A percentile compares a stretch with the other conserved stretches of the same genome.
Evolutionary conservation across 2,888 invertebrate genomes (phyloP).

Genomic region (Orgyia antiqua): DNA sequence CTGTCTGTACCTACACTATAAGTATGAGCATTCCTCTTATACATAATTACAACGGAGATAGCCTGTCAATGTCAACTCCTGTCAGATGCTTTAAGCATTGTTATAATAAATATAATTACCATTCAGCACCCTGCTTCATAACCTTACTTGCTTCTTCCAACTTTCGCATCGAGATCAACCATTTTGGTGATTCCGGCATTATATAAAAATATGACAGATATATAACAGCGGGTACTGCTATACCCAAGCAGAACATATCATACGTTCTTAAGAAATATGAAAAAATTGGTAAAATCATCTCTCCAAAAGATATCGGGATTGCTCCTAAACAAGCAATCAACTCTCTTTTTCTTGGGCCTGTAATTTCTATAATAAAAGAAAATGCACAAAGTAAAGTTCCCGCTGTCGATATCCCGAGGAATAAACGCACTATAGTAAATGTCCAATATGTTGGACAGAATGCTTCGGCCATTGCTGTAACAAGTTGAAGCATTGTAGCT

Average conservation of each 20-base stretch:
- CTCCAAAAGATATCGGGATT: slow-evolving; percentile 79
- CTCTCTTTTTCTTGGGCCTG: slow-evolving; percentile 67
- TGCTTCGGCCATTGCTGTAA: slow-evolving; percentile 79
- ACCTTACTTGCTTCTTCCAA: slow-evolving; percentile 78
- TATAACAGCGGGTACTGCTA: slow-evolving; percentile 74
- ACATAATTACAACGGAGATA: no score
- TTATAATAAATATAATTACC: slow-evolving; percentile 26
- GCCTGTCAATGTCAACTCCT: no score
- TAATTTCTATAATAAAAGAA: slow-evolving; percentile 79
- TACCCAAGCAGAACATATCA: slow-evolving; percentile 77
- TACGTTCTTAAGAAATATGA: slow-evolving; percentile 80
- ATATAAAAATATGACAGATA: slow-evolving; percentile 80
- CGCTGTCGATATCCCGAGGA: slow-evolving; percentile 83
- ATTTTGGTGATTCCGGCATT: slow-evolving; percentile 86
- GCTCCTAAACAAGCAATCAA: slow-evolving; percentile 75
- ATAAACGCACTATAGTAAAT: slow-evolving; percentile 80
- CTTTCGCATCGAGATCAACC: slow-evolving; percentile 83
- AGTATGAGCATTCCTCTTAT: no score
- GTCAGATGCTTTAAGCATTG: no score
- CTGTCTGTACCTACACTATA: no score
- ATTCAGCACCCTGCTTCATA: slow-evolving; percentile 78
- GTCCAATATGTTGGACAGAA: slow-evolving; percentile 73
- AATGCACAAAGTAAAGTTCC: slow-evolving; percentile 86
- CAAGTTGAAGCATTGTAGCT: slow-evolving; percentile 80
- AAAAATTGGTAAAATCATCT: slow-evolving; percentile 76